phyloP scores from a whole-genome alignment of 2,113 vertebrate species.

The Bubo bubo region DNA sequence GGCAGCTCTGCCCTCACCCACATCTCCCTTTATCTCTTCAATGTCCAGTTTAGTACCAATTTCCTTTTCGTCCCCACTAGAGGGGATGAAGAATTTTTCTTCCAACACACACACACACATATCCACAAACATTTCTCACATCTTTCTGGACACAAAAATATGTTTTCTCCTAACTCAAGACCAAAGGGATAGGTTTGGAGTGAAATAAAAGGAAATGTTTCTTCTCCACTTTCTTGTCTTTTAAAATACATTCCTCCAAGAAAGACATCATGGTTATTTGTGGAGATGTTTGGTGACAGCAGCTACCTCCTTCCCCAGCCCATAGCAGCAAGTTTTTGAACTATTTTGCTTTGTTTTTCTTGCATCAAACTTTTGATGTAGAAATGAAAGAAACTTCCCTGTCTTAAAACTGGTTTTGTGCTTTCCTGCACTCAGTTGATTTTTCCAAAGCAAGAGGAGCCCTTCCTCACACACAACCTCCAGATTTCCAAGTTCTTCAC shows the following conservation, averaged over 20 bases:
- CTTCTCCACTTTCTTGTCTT: not conserved
- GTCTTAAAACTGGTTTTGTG: not conserved
- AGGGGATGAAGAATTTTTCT: not conserved
- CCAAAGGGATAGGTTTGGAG: not conserved
- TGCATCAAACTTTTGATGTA: not conserved
- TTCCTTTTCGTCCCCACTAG: not conserved
- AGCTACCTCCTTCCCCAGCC: not conserved
- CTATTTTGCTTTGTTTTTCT: not conserved
- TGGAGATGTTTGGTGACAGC: not conserved
- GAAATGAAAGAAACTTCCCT: not conserved
- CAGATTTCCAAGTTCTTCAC: not conserved
- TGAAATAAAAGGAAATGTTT: not conserved
- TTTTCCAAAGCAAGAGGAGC: not conserved
- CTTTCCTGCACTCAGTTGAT: not conserved
- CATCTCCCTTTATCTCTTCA: not conserved
- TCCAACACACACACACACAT: rapidly evolving
- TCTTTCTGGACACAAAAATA: not conserved
- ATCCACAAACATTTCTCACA: not conserved
- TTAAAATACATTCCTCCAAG: not conserved
- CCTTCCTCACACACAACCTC: not conserved
- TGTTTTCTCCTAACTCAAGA: not conserved
- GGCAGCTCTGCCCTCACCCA: not conserved
- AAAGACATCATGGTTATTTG: rapidly evolving
- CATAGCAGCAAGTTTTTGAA: not conserved
- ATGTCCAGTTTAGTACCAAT: not conserved